Evolutionary conservation across 2,113 vertebrate species (phyloP).

Genomic region (Dromiciops gliroides): DNA sequence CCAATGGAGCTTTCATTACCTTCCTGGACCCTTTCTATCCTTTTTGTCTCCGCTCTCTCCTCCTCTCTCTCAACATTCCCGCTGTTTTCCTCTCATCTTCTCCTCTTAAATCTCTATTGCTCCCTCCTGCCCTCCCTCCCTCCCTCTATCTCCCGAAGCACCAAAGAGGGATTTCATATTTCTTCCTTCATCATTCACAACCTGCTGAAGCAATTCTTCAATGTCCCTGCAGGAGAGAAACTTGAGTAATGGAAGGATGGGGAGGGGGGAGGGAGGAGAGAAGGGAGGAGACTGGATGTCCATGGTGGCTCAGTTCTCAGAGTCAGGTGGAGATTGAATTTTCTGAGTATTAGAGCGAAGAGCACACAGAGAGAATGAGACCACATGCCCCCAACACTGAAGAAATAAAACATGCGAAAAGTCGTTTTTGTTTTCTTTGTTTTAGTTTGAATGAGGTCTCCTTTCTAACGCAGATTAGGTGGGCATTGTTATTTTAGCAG

Average conservation of each 20-base stretch:
- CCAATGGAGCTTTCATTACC: background rate
- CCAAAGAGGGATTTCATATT: background rate
- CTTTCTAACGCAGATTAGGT: conserved; percentile 15
- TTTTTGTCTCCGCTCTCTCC: background rate
- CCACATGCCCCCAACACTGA: background rate
- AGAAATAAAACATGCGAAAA: conserved; percentile 48
- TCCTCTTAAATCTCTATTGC: background rate
- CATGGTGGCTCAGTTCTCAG: background rate
- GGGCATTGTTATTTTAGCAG: background rate
- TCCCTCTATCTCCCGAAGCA: background rate
- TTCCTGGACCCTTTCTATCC: background rate
- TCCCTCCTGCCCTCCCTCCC: background rate
- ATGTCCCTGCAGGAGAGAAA: background rate
- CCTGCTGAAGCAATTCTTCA: conserved; percentile 9
- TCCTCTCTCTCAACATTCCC: background rate
- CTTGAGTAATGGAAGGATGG: background rate
- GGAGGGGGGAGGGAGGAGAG: background rate
- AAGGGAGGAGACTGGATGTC: background rate
- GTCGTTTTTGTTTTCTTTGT: conserved; percentile 20
- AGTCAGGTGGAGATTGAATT: background rate
- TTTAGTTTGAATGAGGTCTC: conserved; percentile 33
- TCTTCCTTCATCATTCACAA: background rate
- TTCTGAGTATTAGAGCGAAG: background rate
- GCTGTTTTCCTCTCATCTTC: background rate
- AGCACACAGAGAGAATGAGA: background rate